phyloP scores from a whole-genome alignment of 2,113 vertebrate species.

The Sceloporus undulatus region DNA sequence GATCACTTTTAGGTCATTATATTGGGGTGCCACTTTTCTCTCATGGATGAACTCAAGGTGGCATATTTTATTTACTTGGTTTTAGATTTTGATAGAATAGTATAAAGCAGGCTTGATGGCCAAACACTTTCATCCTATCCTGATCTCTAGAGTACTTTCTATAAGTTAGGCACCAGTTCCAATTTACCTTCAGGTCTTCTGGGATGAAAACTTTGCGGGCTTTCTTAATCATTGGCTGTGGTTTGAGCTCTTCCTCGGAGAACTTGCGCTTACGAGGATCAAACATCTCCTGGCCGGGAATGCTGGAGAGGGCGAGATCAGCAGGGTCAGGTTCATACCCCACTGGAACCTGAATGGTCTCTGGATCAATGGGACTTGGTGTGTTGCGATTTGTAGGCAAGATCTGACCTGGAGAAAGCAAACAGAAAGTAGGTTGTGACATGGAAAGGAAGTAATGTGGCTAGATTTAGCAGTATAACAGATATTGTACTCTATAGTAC shows the following conservation, averaged over 20 bases:
- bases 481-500: neutral
- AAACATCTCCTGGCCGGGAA: conserved; percentile 98
- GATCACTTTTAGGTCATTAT: neutral
- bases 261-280: conserved; percentile 98
- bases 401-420: conserved; percentile 78
- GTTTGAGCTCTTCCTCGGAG: conserved; percentile 95
- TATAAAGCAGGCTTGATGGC: neutral
- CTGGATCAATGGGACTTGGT: conserved; percentile 95
- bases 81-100: neutral
- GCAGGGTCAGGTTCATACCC: conserved; percentile 95
- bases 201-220: conserved; percentile 98
- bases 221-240: conserved; percentile 99
- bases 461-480: neutral
- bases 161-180: conserved; percentile 77
- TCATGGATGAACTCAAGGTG: neutral
- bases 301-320: conserved; percentile 96
- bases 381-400: conserved; percentile 89
- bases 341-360: conserved; percentile 93
- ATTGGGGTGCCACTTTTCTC: neutral
- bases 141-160: neutral
- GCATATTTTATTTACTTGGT: neutral
- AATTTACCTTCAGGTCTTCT: conserved; percentile 96
- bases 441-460: fast-evolving
- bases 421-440: conserved; percentile 19
- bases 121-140: neutral